Base-by-base conservation (phyloP, 2,888 invertebrate genomes). In the Kuschelorhynchus macadamiae region DNA sequence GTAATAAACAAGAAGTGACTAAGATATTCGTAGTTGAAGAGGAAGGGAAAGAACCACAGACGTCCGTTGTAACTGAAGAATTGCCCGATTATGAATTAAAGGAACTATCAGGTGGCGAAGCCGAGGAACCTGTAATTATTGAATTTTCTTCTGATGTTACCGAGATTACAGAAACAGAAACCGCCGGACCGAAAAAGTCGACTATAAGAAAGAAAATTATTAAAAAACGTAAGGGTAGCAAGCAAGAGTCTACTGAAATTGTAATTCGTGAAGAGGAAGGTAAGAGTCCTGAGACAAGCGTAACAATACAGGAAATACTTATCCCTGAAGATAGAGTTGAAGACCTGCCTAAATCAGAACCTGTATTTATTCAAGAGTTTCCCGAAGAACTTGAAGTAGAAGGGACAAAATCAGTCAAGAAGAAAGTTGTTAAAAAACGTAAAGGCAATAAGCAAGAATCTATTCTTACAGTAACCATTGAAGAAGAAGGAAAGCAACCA, bases 401-500 rank as follows among this genome's bases (percentile, higher is more conserved):
- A 42, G 53, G 14, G 5, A 12, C 21, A 18, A 81, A 76, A 56
- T 74, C 62, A 65, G 76, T 77, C 17, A 80, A 75, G 71, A 78
- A 76, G 65, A 68, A 78, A 60, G 70, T 74, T 25, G 76, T 77
- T 42, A 78, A 78, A 59, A 80, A 81, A 71, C 79, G 77, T 18
- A 76, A 74, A 66, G 80, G 77, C 11, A 70, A 71, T 56, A 78
- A 79, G 63, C 72, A 85, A 55, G 80, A 80, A 78, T 74, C 71
- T 75, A 85, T 85, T 74, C 83, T 86, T 83, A 85, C 86, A 74
- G 78, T 81, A n/a, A 82, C 80, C 1, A 78, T 83, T 36, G 84
- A 85, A 72, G 85, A 85, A 72, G 84, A 84, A 68, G 84, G 85
- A 47, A 84, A 82, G 76, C 75, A 83, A 78, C 80, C 86, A 72